Percentiles rank a stretch among this genome's conserved stretches.
These are phyloP conservation scores for Coelinius sp. DNA, from an alignment of 2,888 invertebrate genomes.

Conservation along the genomic window DNA sequence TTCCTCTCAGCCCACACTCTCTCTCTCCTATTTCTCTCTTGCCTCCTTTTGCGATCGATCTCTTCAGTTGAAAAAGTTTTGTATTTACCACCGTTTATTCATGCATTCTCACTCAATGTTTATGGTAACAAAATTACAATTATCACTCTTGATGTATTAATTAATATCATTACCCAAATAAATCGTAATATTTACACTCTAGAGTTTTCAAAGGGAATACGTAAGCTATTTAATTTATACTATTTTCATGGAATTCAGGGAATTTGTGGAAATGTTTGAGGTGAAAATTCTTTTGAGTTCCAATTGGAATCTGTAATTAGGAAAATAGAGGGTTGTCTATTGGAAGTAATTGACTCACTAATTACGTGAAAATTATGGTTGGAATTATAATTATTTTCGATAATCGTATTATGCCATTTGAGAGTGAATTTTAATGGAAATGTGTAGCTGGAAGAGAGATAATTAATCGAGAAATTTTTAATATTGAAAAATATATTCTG, in stretches of 20 bases:
- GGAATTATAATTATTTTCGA: constrained; percentile 19
- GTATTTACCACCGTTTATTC: constrained; percentile 29
- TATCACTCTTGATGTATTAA: neutral
- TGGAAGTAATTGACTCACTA: constrained; percentile 21
- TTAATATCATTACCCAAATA: neutral
- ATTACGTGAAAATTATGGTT: neutral
- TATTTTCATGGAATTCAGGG: neutral
- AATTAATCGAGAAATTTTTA: too few relatives aligned
- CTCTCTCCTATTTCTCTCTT: constrained; percentile 34
- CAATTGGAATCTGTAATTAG: constrained; percentile 5
- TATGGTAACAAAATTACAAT: neutral
- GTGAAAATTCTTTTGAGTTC: neutral
- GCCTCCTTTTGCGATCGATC: constrained; percentile 36
- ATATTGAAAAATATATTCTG: too few relatives aligned
- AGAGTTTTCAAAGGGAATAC: neutral
- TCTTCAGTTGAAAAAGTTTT: constrained; percentile 44
- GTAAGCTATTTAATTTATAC: neutral
- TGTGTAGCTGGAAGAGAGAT: too few relatives aligned
- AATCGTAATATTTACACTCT: neutral
- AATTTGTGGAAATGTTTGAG: neutral
- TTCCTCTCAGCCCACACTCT: constrained; percentile 31
- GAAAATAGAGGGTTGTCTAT: neutral
- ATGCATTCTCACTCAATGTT: neutral
- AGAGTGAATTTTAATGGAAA: too few relatives aligned
- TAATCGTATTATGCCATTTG: neutral